phyloP scores from a whole-genome alignment of 1,140 invertebrate genomes.

The Nymphalis io region DNA sequence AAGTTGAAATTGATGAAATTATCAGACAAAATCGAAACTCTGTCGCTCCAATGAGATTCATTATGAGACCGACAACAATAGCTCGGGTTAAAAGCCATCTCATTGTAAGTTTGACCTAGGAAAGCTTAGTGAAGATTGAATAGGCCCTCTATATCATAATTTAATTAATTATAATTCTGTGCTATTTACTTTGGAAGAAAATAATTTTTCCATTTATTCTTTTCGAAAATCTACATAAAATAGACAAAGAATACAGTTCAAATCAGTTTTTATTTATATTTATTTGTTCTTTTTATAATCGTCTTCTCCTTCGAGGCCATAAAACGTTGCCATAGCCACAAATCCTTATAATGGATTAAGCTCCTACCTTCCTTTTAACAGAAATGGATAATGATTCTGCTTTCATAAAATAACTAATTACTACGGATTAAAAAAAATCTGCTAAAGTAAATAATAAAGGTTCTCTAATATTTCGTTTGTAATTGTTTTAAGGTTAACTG shows the following conservation, averaged over 20 bases:
- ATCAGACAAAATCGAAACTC: background rate
- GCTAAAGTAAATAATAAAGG: too few relatives aligned
- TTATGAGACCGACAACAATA: background rate
- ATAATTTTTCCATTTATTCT: background rate
- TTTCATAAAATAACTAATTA: background rate
- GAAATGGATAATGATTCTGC: background rate
- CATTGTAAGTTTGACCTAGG: background rate
- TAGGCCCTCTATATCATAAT: background rate
- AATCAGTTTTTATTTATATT: too few relatives aligned
- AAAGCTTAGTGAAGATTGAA: conserved; percentile 2
- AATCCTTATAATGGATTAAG: background rate
- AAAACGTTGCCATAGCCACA: background rate
- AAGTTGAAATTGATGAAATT: conserved; percentile 2
- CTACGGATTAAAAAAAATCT: too few relatives aligned
- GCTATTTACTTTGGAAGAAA: background rate
- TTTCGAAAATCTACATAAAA: too few relatives aligned
- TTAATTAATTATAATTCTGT: background rate
- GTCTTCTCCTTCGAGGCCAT: background rate
- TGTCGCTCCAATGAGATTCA: background rate
- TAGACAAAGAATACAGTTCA: too few relatives aligned
- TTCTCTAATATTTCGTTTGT: too few relatives aligned
- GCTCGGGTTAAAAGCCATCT: background rate
- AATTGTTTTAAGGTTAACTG: too few relatives aligned
- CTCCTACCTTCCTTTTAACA: background rate
- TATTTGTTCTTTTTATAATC: too few relatives aligned